A percentile compares a stretch with the other conserved stretches of the same genome.
Evolutionary conservation across 2,888 invertebrate genomes (phyloP).

Genomic region (Trichopoda pennipes): DNA sequence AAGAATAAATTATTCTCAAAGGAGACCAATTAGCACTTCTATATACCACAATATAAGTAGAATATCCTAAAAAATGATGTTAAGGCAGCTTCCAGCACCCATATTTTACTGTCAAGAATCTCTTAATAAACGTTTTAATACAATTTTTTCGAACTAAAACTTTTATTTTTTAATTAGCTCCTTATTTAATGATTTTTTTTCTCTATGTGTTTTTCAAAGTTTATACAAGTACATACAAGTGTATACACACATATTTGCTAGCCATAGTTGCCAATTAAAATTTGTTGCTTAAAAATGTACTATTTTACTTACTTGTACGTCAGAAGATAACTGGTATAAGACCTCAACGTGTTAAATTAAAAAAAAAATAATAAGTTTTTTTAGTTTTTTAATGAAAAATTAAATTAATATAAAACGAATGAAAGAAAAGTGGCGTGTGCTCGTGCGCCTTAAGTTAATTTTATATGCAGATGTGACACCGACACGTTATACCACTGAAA

Average conservation of each 20-base stretch:
- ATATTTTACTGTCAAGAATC: conserved; percentile 9
- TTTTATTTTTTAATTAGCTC: conserved; percentile 43
- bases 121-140: background rate
- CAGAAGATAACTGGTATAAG: conserved; percentile 11
- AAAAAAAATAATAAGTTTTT: conserved; percentile 12
- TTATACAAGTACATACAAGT: background rate
- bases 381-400: conserved; percentile 40
- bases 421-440: conserved; percentile 62
- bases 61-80: no score
- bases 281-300: conserved; percentile 15
- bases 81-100: no score
- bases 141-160: background rate
- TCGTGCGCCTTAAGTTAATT: conserved; percentile 60
- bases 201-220: background rate
- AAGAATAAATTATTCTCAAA: no score
- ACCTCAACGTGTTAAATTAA: background rate
- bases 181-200: conserved; percentile 27
- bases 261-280: conserved; percentile 21
- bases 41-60: no score
- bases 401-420: conserved; percentile 13
- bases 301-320: background rate
- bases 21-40: no score
- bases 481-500: conserved; percentile 48
- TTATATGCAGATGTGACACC: conserved; percentile 64
- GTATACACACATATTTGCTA: conserved; percentile 15